Evolutionary conservation across 1,140 invertebrate species (phyloP).

Genomic region (Lasioglossum albipes): DNA sequence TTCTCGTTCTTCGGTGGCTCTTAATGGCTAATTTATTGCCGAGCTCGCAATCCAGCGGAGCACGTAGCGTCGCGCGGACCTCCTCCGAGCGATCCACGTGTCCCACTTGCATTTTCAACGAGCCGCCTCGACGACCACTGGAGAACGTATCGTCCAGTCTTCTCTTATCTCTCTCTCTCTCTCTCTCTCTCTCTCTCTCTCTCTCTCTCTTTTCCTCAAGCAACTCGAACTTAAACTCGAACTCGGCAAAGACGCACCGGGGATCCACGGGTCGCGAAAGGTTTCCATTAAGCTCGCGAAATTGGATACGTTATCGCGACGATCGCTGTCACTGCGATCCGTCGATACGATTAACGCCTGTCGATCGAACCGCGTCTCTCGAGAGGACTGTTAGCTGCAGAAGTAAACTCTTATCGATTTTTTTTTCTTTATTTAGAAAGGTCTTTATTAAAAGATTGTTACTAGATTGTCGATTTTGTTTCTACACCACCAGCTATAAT

Average conservation of each 20-base stretch:
- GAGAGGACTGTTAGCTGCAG: constrained; percentile 2
- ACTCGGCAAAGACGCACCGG: not conserved
- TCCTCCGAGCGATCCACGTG: constrained; percentile 18
- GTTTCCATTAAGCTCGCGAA: constrained; percentile 3
- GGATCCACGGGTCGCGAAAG: not conserved
- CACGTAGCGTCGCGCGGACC: constrained; percentile 13
- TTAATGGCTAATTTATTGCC: constrained; percentile 49
- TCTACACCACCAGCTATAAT: no score
- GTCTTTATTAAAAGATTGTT: no score
- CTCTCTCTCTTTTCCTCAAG: no score
- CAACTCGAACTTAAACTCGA: no score
- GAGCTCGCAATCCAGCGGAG: constrained; percentile 19
- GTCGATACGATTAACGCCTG: not conserved
- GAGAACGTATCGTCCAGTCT: not conserved
- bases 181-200: not conserved
- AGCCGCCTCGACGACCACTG: not conserved
- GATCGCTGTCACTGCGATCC: not conserved
- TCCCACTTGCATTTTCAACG: constrained; percentile 40
- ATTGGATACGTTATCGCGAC: constrained; percentile 11
- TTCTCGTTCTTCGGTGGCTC: constrained; percentile 1
- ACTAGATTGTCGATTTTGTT: no score
- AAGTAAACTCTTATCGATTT: constrained; percentile 6
- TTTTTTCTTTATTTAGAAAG: no score
- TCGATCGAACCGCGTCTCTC: not conserved
- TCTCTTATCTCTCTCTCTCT: not conserved